Evolutionary conservation across 2,797 vertebrate genomes (phyloP).

Genomic region (Silurus aristotelis): DNA sequence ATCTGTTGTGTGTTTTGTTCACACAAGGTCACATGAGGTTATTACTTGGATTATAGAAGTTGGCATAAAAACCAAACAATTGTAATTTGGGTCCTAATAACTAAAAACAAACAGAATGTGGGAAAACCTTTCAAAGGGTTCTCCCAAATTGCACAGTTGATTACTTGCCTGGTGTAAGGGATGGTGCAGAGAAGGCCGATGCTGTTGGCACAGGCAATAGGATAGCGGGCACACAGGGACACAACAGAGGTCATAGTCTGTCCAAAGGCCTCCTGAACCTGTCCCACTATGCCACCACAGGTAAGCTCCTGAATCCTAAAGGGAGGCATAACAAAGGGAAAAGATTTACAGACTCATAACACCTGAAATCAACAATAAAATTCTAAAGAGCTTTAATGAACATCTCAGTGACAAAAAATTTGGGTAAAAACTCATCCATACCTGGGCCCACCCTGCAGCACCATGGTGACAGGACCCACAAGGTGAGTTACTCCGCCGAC

Average conservation of each 20-base stretch:
- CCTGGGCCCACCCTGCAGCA: slow-evolving; percentile 96
- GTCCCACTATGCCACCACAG: slow-evolving; percentile 98
- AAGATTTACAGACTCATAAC: not conserved
- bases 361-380: not conserved
- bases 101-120: not conserved
- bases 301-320: slow-evolving; percentile 94
- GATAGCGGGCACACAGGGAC: slow-evolving; percentile 93
- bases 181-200: slow-evolving; percentile 96
- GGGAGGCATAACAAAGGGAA: slow-evolving; percentile 31
- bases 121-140: not conserved
- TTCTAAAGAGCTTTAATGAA: too few relatives aligned
- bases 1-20: not conserved
- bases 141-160: not conserved
- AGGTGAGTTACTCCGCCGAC: slow-evolving; percentile 96
- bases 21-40: not conserved
- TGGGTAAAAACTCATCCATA: slow-evolving; percentile 51
- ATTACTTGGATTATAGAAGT: not conserved
- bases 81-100: not conserved
- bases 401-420: too few relatives aligned
- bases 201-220: slow-evolving; percentile 97
- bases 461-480: slow-evolving; percentile 96
- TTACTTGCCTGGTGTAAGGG: slow-evolving; percentile 90
- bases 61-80: too few relatives aligned
- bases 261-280: slow-evolving; percentile 97
- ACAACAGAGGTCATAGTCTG: slow-evolving; percentile 99